A percentile compares a stretch with the other conserved stretches of the same genome.
Evolutionary conservation across 2,113 vertebrate genomes (phyloP).

Genomic region (Bufo bufo): DNA sequence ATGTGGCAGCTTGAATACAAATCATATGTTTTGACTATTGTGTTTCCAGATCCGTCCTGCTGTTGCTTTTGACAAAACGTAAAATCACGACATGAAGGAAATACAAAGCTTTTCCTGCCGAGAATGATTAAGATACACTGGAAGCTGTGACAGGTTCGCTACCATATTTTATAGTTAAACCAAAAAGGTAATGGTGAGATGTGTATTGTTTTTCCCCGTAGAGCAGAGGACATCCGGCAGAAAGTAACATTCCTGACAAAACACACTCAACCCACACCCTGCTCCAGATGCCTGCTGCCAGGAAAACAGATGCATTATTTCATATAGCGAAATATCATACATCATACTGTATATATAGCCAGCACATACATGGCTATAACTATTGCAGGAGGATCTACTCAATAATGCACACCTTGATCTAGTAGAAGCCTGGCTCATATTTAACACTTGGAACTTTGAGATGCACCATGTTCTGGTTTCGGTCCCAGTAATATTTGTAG

Average conservation of each 20-base stretch:
- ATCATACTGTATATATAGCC: too few species aligned
- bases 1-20: slow-evolving; percentile 22
- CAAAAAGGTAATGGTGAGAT: neutral
- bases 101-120: slow-evolving; percentile 4
- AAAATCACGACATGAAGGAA: slow-evolving; percentile 16
- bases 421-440: too few species aligned
- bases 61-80: slow-evolving; percentile 32
- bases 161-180: neutral
- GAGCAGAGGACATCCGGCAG: neutral
- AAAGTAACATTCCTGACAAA: neutral
- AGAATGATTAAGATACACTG: slow-evolving; percentile 4
- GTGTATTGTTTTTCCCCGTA: neutral
- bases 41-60: slow-evolving; percentile 26
- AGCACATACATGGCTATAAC: too few species aligned
- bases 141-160: neutral
- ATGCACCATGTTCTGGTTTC: too few species aligned
- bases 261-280: neutral
- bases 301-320: neutral
- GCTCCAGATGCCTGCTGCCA: neutral
- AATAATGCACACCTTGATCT: too few species aligned
- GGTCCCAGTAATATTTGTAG: too few species aligned
- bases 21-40: slow-evolving; percentile 32
- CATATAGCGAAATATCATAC: neutral
- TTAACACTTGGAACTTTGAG: too few species aligned
- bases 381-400: too few species aligned